phyloP scores from a whole-genome alignment of 1,140 invertebrate genomes.

The Philaenus spumarius region DNA sequence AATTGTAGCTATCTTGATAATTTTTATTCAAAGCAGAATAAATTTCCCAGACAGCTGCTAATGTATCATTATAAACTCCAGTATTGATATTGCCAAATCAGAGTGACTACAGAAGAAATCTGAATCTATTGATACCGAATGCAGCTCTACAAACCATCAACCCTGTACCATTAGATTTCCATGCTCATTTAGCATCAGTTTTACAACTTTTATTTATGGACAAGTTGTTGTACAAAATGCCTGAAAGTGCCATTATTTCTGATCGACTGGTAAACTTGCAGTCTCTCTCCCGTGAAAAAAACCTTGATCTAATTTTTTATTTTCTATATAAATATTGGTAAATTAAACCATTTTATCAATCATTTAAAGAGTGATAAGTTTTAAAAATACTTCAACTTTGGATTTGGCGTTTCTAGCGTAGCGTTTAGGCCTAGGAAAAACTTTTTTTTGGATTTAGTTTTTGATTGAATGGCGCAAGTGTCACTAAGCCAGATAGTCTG shows the following conservation, averaged over 20 bases:
- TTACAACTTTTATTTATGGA: constrained; percentile 2
- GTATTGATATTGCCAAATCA: constrained; percentile 32
- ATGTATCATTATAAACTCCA: constrained; percentile 31
- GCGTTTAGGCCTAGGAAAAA: neutral
- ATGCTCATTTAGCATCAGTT: constrained; percentile 30
- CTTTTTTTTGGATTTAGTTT: constrained; percentile 7
- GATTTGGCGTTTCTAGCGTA: neutral
- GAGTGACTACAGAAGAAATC: constrained; percentile 31
- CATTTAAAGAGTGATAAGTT: neutral
- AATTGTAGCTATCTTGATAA: constrained; percentile 28
- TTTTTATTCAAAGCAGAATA: constrained; percentile 29
- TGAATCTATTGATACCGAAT: constrained; percentile 32
- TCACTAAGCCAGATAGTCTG: constrained; percentile 1
- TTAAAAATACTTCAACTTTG: constrained; percentile 2
- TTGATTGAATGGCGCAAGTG: neutral
- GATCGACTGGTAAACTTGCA: neutral
- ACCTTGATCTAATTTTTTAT: neutral
- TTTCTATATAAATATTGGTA: constrained; percentile 22
- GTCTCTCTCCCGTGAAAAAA: neutral
- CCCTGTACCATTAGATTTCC: constrained; percentile 32
- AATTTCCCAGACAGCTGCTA: constrained; percentile 32
- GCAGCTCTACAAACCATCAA: constrained; percentile 30
- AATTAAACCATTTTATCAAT: constrained; percentile 3
- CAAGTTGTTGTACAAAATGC: constrained; percentile 14
- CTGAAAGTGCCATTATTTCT: constrained; percentile 8